Percentiles rank a stretch among this genome's conserved stretches.
Conservation (phyloP, 35 echinoderm and acorn worm genomes). For the Eucidaris tribuloides region DNA sequence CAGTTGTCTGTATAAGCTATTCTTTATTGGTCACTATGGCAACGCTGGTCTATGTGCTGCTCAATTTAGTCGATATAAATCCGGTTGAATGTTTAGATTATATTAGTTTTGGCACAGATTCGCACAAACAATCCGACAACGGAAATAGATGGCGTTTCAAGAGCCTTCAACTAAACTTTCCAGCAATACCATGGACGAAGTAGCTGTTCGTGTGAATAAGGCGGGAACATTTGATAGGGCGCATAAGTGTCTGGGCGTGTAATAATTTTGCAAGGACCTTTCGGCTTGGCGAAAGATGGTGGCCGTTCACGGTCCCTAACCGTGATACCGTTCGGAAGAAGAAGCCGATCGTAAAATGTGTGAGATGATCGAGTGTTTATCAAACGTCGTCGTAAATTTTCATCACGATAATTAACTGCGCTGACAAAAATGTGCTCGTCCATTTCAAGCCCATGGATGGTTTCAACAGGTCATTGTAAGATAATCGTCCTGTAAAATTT, state of each 20-base stretch:
- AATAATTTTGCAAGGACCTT: background rate
- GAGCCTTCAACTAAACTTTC: background rate
- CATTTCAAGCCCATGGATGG: constrained; percentile 22
- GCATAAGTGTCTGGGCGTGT: constrained; percentile 25
- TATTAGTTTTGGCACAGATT: background rate
- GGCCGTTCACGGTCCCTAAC: background rate
- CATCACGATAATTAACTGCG: constrained; percentile 19
- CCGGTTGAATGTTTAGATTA: background rate
- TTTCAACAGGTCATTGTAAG: constrained; percentile 25
- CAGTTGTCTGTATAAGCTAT: background rate
- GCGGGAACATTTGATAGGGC: background rate
- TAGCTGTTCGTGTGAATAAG: constrained; percentile 8
- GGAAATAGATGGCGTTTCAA: background rate
- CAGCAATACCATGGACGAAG: background rate
- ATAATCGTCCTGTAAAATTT: constrained; percentile 32
- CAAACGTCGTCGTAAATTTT: constrained; percentile 42
- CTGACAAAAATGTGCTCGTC: background rate
- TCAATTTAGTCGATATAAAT: background rate
- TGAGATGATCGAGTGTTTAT: background rate
- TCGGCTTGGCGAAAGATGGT: background rate
- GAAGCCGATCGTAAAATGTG: background rate
- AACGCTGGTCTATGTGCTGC: background rate
- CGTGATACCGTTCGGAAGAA: background rate
- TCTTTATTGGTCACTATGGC: background rate
- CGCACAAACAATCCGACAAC: constrained; percentile 10